Percentiles rank a stretch among this genome's conserved stretches.
Conservation (phyloP, 2,888 invertebrate genomes). For the Cenopis cana region DNA sequence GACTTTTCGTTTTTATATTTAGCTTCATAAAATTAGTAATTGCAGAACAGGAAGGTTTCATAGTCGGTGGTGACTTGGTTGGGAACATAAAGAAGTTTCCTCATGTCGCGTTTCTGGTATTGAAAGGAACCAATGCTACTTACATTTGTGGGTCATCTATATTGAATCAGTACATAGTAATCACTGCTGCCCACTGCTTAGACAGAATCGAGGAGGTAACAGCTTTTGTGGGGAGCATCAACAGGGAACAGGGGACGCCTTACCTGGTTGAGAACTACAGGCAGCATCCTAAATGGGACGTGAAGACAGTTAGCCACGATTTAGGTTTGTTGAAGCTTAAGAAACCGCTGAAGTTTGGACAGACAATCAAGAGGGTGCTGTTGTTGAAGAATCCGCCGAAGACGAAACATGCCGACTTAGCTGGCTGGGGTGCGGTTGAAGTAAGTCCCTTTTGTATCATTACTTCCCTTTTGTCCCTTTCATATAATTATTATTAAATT, state of each 20-base stretch:
- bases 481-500: too few species aligned
- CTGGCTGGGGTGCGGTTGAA: too few species aligned
- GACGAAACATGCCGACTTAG: too few species aligned
- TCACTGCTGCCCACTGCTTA: slow-evolving; percentile 60
- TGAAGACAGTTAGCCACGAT: too few species aligned
- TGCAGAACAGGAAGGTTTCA: slow-evolving; percentile 5
- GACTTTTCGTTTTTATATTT: slow-evolving; percentile 3
- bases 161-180: slow-evolving; percentile 53
- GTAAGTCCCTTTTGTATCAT: too few species aligned
- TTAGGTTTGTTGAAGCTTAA: too few species aligned
- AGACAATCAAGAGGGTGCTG: too few species aligned
- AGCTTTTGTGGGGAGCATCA: slow-evolving; percentile 14
- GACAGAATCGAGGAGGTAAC: slow-evolving; percentile 32
- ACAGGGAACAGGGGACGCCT: not conserved
- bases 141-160: slow-evolving; percentile 57
- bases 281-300: too few species aligned
- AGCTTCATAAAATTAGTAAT: not conserved
- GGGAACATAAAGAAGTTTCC: slow-evolving; percentile 49
- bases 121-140: not conserved
- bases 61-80: slow-evolving; percentile 12
- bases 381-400: too few species aligned
- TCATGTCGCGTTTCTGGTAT: slow-evolving; percentile 51
- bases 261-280: not conserved
- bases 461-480: too few species aligned
- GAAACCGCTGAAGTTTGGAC: too few species aligned